Evolutionary conservation across 1,140 invertebrate genomes (phyloP).

Genomic region (Pseudomyrmex sp.): DNA sequence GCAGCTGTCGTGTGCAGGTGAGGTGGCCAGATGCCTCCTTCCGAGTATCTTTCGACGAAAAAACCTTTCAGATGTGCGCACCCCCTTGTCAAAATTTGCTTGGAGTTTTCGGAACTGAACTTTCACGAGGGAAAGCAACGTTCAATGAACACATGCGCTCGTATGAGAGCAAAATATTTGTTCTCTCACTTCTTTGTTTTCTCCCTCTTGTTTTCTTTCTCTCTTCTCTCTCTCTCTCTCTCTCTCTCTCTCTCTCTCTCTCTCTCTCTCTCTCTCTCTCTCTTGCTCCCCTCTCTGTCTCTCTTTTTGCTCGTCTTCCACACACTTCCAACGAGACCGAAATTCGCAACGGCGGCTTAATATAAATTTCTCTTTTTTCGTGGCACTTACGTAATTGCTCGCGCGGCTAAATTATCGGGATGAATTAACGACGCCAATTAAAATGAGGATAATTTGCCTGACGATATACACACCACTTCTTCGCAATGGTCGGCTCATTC

Average conservation of each 20-base stretch:
- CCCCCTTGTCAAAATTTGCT: not conserved
- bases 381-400: constrained; percentile 23
- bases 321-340: constrained; percentile 23
- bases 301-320: constrained; percentile 9
- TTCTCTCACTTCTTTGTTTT: not conserved
- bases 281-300: not conserved
- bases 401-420: not conserved
- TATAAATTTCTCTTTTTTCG: not conserved
- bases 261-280: too few relatives aligned
- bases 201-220: not conserved
- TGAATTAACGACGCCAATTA: constrained; percentile 39
- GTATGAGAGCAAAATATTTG: not conserved
- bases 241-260: not conserved
- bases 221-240: not conserved
- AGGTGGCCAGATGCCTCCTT: constrained; percentile 68
- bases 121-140: constrained; percentile 58
- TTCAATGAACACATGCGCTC: constrained; percentile 11
- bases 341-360: not conserved
- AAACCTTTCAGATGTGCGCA: not conserved
- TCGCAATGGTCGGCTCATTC: not conserved
- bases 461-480: not conserved
- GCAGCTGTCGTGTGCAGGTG: constrained; percentile 63
- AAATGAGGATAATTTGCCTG: constrained; percentile 18
- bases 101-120: constrained; percentile 58
- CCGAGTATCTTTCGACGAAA: constrained; percentile 54